Evolutionary conservation across 2,113 vertebrate species (phyloP).

Genomic region (Beaufortia kweichowensis): DNA sequence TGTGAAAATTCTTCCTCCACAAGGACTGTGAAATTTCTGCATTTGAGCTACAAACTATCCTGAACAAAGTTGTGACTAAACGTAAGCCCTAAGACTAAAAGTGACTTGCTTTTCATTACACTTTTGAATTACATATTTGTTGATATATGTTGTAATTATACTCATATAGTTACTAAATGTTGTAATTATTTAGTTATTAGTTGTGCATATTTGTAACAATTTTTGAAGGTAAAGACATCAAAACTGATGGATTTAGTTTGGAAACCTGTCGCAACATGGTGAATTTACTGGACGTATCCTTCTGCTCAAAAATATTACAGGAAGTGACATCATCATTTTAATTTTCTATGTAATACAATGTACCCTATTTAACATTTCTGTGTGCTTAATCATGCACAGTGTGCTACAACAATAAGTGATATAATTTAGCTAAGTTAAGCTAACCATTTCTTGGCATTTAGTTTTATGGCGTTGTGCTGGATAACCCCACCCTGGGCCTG

Average conservation of each 20-base stretch:
- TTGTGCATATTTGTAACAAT: no score
- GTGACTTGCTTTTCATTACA: not conserved
- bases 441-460: no score
- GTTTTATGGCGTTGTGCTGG: no score
- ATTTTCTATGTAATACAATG: not conserved
- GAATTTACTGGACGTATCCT: constrained; percentile 76
- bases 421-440: no score
- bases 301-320: not conserved
- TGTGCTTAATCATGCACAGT: no score
- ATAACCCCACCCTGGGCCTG: no score
- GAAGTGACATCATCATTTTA: not conserved
- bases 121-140: no score
- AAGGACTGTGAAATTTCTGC: constrained; percentile 69
- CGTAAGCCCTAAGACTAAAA: constrained; percentile 55
- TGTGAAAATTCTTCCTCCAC: not conserved
- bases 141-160: no score
- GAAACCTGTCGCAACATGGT: constrained; percentile 70
- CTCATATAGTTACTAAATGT: not conserved
- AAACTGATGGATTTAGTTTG: constrained; percentile 67
- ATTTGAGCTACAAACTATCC: constrained; percentile 66
- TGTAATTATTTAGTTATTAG: not conserved
- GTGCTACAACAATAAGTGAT: no score
- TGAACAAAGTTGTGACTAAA: constrained; percentile 65
- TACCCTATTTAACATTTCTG: not conserved
- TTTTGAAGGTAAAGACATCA: constrained; percentile 62